Evolutionary conservation across 2,797 vertebrate species (phyloP), one percentile per base, ranked within the genome.

Genomic region (Agapornis canus): DNA sequence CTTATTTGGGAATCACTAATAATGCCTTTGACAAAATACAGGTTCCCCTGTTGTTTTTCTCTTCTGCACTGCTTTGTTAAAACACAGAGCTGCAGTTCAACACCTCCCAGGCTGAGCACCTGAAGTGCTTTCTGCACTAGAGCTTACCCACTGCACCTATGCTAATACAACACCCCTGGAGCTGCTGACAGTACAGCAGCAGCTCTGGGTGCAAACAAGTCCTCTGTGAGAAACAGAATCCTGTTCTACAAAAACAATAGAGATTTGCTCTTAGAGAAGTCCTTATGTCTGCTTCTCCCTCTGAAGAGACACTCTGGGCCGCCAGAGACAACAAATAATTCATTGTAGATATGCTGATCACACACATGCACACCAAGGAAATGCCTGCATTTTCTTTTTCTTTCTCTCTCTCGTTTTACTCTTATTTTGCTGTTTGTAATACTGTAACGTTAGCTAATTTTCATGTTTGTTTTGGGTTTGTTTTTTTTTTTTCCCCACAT

Each of bases 1-100:
- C 82, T 90, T 60, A 32, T 71, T 87, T 47, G 73, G 71, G 60
- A 89, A 51, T 77, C 75, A 82, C 80, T 88, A 94, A 82, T 90
- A 84, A 92, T 48, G 31, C 70, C 81, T 79, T 82, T 61, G 60
- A 89, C 71, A 85, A 93, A 79, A 92, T 8, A 51, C 10, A 23
- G 6, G 65, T 45, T 19, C 42, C 31, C 26, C 39, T 57, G 31
- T 51, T 40, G 37, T 47, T 39, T 16, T 31, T 9, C 65, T 18
- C 37, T 13, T 18, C 32, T 13, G 31, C 23, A 6, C 27, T 2
- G 32, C 31, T 63, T 26, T 42, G 54, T 19, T 66, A 22, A 17
- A 81, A 7, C 26, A 16, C 9, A 13, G 39, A 37, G 23, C 57
- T 13, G 52, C 29, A n/a, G 27, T 7, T 37, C 65, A 21, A 20